phyloP scores from a whole-genome alignment of 2,113 vertebrate genomes.

The Siniperca chuatsi region DNA sequence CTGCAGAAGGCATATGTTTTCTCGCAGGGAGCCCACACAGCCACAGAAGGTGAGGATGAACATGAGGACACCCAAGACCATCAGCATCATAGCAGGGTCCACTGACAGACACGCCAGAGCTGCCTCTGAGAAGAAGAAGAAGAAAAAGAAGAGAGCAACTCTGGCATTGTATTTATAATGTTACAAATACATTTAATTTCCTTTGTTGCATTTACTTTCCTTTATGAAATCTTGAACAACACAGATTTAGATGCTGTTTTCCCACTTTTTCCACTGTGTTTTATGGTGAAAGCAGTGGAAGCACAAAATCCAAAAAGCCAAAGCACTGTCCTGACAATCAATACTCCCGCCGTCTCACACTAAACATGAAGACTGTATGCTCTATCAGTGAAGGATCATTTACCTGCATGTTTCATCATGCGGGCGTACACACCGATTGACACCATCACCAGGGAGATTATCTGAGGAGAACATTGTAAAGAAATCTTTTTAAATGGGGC shows the following conservation, averaged over 20 bases:
- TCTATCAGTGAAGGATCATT: constrained; percentile 17
- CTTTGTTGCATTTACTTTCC: not conserved
- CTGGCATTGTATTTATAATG: not conserved
- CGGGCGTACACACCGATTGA: constrained; percentile 90
- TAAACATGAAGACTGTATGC: not conserved
- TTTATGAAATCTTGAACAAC: not conserved
- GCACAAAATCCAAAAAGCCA: not conserved
- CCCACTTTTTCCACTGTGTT: not conserved
- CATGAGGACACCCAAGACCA: constrained; percentile 90
- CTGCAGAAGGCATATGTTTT: constrained; percentile 95
- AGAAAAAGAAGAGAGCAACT: not conserved
- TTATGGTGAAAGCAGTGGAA: not conserved
- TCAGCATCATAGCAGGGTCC: constrained; percentile 91
- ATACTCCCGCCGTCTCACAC: not conserved
- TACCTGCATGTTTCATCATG: constrained; percentile 92
- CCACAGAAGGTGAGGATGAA: constrained; percentile 97
- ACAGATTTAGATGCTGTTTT: not conserved
- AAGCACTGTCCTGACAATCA: not conserved
- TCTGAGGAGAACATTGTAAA: constrained; percentile 66
- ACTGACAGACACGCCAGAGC: constrained; percentile 88
- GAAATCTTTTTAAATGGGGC: too few species aligned
- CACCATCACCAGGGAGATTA: constrained; percentile 91
- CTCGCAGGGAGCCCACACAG: constrained; percentile 92
- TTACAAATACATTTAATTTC: not conserved
- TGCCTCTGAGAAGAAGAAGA: constrained; percentile 82